Base-by-base conservation (phyloP, 2,888 invertebrate species). In the Nasonia oneida region DNA sequence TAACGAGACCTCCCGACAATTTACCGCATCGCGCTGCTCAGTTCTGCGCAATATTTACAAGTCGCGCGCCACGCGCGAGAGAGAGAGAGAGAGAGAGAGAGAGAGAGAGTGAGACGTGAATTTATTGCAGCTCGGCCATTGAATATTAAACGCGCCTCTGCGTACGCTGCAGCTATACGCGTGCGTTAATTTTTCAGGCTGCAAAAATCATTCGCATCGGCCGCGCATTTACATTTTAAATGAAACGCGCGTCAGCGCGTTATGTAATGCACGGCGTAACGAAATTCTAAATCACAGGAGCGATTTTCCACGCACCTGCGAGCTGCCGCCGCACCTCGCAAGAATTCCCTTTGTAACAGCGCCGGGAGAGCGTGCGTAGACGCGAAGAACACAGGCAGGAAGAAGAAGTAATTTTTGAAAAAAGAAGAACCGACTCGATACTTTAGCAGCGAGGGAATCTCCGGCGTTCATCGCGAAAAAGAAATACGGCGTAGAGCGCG, bases 391-490 rank as follows among this genome's bases (percentile, higher is more conserved):
- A n/a, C 71, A 5, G 37, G 70, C 14, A n/a, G 8, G 64, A 70
- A 15, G 50, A 50, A 77, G n/a, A n/a, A 57, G 61, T 47, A 75
- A n/a, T 42, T 73, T 37, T 47, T 6, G 53, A 18, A 14, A 42
- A 42, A 64, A 37, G 14, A 23, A 83, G 70, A 50, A 42, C 42
- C 47, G 10, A 12, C 29, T 80, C 57, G 33, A 57, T 81, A 73
- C 42, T 57, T 33, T 57, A 81, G 39, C 57, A 18, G 37, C 80
- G 10, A 57, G 15, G 37, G 57, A 57, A 39, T 67, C 75, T 57
- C 70, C 53, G 79, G 3, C 42, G 57, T 29, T 81, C 71, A 78
- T 81, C 50, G 33, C 14, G 61, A 78, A 81, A 71, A 29, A 50
- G 78, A 81, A 78, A 73, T 47, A 50, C 42, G 33, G 33, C n/a